Base-by-base conservation (phyloP, 1,140 invertebrate genomes). In the Trachelipus rathkii region DNA sequence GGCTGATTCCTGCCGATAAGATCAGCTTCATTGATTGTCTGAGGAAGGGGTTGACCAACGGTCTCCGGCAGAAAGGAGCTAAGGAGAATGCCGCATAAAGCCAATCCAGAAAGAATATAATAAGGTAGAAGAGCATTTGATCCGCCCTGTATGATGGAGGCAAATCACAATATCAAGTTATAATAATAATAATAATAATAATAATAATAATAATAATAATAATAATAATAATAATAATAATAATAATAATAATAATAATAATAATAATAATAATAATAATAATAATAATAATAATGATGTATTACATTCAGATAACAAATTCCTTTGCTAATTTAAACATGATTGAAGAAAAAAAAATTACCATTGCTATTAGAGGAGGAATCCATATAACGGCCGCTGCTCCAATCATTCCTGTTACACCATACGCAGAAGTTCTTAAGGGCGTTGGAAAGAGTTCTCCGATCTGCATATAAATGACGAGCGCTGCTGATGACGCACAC, bases 371-470 rank as follows among this genome's bases (percentile, higher is more conserved):
- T 43, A 78, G 67, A 11, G 69, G 11, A 9, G 77, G 77, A 46
- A 78, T 71, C 9, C 43, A 24, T n/a, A 72, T 68, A 43, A 72
- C 72, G 8, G 77, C 44, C 4, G 44, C 68, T 15, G 74, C 66
- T 33, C 73, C 73, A 15, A 53, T 44, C n/a, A 75, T 46, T 13
- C 45, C 71, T 5, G 77, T 82, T 8, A 83, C 71, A 3, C 86
- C 86, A 71, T 86, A 76, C 7, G 82, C 84, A 46, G 82, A 80
- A 71, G 85, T 85, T 24, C 86, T 81, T 10, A 87, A 76, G 0
- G 83, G 78, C 1, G 86, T 87, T 10, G 86, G 86, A 76, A 85
- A 86, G 10, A 87, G 82, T 79, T 87, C 86, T 0, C 83, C 82
- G 9, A 86, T 83, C 73, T 84, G 86, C n/a, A 86, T 82, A 78